A percentile compares a stretch with the other conserved stretches of the same genome.
Evolutionary conservation across 2,888 invertebrate species (phyloP).

Genomic region (Prosapia bicincta): DNA sequence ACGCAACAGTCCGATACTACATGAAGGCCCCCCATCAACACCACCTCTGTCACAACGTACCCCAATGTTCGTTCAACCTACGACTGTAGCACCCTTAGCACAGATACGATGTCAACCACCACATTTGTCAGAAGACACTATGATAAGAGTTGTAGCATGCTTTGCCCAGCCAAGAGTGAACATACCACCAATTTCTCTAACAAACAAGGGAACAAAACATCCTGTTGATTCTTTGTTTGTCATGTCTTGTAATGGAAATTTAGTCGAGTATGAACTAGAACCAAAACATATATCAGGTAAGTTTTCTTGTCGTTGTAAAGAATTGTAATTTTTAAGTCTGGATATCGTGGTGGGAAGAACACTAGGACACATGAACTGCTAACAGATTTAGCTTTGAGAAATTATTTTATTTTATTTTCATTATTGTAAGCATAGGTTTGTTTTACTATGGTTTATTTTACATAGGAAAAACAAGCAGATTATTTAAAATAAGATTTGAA

Average conservation of each 20-base stretch:
- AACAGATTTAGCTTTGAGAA: too few species aligned
- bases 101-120: conserved; percentile 41
- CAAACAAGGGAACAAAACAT: conserved; percentile 10
- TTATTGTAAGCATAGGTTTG: too few species aligned
- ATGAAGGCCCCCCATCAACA: conserved; percentile 42
- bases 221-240: conserved; percentile 75
- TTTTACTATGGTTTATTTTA: too few species aligned
- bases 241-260: conserved; percentile 81
- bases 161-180: conserved; percentile 54
- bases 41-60: conserved; percentile 15
- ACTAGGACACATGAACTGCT: too few species aligned
- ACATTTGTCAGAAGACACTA: conserved; percentile 39
- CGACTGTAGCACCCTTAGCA: conserved; percentile 31
- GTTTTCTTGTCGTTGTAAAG: too few species aligned
- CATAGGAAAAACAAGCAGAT: too few species aligned
- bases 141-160: conserved; percentile 52
- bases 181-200: conserved; percentile 9
- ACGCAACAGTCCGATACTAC: conserved; percentile 62
- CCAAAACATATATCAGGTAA: conserved; percentile 62
- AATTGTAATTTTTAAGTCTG: too few species aligned
- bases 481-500: too few species aligned
- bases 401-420: too few species aligned
- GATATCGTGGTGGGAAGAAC: too few species aligned
- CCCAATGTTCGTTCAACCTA: conserved; percentile 12
- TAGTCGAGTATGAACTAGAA: conserved; percentile 86